Percentiles rank a stretch among this genome's conserved stretches.
Evolutionary conservation across 2,888 invertebrate genomes (phyloP).

Genomic region (Argynnis bischoffii): DNA sequence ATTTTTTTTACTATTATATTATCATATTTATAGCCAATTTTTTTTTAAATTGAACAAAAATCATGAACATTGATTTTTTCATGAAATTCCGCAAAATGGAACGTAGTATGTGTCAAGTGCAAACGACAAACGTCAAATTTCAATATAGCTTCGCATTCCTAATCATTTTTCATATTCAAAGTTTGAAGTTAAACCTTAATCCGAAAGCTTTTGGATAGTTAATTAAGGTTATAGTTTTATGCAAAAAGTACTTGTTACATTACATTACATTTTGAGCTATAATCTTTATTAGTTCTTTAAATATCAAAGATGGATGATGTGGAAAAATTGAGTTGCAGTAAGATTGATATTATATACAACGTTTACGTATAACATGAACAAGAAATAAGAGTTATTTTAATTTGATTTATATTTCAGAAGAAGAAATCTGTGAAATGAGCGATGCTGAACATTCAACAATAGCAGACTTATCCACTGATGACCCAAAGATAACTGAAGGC

Average conservation of each 20-base stretch:
- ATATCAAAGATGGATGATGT: slow-evolving; percentile 60
- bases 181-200: background rate
- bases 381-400: slow-evolving; percentile 11
- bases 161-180: background rate
- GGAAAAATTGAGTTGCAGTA: slow-evolving; percentile 75
- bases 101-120: slow-evolving; percentile 5
- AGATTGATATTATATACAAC: slow-evolving; percentile 43
- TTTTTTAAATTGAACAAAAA: no score
- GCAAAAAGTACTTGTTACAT: background rate
- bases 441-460: slow-evolving; percentile 71
- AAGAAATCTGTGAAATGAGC: slow-evolving; percentile 71
- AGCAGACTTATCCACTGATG: slow-evolving; percentile 52
- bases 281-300: background rate
- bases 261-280: background rate
- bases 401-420: slow-evolving; percentile 49
- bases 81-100: background rate
- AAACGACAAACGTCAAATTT: no score
- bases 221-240: no score
- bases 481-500: slow-evolving; percentile 62
- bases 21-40: no score
- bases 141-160: slow-evolving; percentile 10
- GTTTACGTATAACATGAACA: background rate
- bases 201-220: no score
- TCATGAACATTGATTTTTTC: no score
- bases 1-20: no score